Evolutionary conservation across 2,113 vertebrate genomes (phyloP), one percentile per base, ranked within the genome.

Genomic region (Alouatta palliata): DNA sequence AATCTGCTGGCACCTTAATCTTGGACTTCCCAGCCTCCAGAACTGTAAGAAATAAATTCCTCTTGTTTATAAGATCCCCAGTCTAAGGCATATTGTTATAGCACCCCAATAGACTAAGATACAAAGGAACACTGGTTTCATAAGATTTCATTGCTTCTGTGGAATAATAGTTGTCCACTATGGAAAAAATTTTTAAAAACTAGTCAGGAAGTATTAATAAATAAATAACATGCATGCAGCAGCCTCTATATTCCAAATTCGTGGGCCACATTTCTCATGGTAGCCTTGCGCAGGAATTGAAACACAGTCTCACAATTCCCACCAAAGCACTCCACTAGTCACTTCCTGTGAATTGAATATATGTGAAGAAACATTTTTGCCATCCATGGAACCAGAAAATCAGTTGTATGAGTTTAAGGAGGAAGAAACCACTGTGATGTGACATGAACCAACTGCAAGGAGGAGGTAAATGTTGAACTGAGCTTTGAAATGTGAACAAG

Each of bases 401-500:
- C 83, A 84, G 37, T 56, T 47, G 17, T n/a, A 94, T 16, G 25
- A 95, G 25, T 85, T 47, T 9, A 95, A 96, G 35, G 32, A 96
- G 17, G 73, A 84, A 90, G 45, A 68, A 49, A 89, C 7, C 1
- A 10, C 37, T 92, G 8, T 73, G 71, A 88, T 43, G 17, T 89
- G 32, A 61, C 92, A 85, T 93, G 79, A 87, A 89, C 21, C 52
- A 81, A 17, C 19, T 23, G 94, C 64, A 83, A 66, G 58, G 35
- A 75, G 54, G 88, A 93, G 58, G 45, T 40, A 90, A 87, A 68
- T 47, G 47, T 47, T 92, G 40, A 88, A 88, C 21, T 68, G 66
- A 93, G 56, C 32, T 96, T 96, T 86, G 54, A 87, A 92, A 81
- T 64, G 17, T 81, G 56, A 77, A 52, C 76, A 40, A 76, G 64